These are phyloP conservation scores for Rhinophrynus dorsalis DNA, from an alignment of 2,797 vertebrate genomes.

Conservation along the genomic window DNA sequence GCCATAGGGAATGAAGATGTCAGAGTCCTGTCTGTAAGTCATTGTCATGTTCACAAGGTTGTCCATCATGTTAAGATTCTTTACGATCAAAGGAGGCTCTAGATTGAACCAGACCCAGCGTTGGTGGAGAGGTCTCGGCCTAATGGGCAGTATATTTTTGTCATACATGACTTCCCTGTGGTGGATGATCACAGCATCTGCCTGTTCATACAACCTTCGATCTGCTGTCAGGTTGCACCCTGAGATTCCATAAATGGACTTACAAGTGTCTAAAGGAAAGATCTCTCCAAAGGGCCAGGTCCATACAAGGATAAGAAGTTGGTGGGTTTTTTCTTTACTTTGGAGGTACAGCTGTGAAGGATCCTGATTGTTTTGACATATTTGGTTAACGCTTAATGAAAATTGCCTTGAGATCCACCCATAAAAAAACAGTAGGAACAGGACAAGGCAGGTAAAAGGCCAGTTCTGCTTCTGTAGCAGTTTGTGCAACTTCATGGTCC, in stretches of 20 bases:
- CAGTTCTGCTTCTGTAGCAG: background rate
- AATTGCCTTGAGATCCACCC: background rate
- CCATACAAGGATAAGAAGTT: conserved; percentile 29
- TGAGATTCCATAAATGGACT: background rate
- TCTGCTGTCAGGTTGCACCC: conserved; percentile 11
- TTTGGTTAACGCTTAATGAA: background rate
- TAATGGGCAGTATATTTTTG: background rate
- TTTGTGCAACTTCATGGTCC: background rate
- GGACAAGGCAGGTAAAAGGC: background rate
- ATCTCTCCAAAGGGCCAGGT: conserved; percentile 20
- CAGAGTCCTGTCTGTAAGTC: conserved; percentile 26
- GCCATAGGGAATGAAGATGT: conserved; percentile 30
- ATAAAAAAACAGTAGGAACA: background rate
- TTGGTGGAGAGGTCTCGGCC: conserved; percentile 1
- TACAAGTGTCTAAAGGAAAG: conserved; percentile 23
- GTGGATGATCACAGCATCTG: conserved; percentile 17
- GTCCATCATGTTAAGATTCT: conserved; percentile 8
- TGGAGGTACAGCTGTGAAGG: background rate
- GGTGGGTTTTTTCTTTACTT: background rate
- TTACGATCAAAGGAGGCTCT: background rate
- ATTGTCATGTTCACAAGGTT: conserved; percentile 29
- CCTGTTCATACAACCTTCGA: background rate
- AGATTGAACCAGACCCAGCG: conserved; percentile 31
- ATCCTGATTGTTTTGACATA: background rate
- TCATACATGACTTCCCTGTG: background rate